Conservation (phyloP, 2,113 vertebrate species). For the Candoia aspera region DNA sequence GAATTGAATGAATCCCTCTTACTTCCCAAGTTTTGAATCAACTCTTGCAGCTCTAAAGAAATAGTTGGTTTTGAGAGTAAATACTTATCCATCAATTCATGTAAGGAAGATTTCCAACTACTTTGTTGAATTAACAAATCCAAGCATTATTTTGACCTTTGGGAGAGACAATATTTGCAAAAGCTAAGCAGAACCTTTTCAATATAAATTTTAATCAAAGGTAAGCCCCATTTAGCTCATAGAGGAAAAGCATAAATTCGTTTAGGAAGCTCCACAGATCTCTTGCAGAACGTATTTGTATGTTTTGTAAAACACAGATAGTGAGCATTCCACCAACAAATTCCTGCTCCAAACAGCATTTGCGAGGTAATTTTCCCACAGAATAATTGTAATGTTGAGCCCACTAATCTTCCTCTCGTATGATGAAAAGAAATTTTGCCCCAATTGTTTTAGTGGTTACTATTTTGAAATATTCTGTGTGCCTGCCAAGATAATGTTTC, state of each 20-base stretch:
- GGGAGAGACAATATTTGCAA: too few species aligned
- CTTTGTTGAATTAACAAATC: too few species aligned
- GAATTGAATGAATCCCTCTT: too few species aligned
- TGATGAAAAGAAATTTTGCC: not conserved
- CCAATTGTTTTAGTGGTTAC: not conserved
- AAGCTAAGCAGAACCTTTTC: too few species aligned
- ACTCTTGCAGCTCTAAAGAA: too few species aligned
- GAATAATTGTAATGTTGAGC: not conserved
- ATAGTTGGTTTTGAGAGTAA: too few species aligned
- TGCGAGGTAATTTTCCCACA: not conserved
- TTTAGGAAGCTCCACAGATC: not conserved
- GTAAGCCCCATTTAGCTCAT: not conserved
- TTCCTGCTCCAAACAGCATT: not conserved
- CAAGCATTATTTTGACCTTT: too few species aligned
- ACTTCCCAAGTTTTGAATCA: too few species aligned
- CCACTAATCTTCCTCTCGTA: not conserved
- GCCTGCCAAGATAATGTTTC: not conserved
- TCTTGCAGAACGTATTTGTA: not conserved
- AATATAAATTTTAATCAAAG: too few species aligned
- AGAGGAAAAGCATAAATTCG: not conserved
- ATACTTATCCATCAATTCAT: too few species aligned
- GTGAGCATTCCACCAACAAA: not conserved
- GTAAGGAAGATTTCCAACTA: too few species aligned
- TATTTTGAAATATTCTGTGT: not conserved
- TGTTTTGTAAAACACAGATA: not conserved